Evolutionary conservation across 2,113 vertebrate species (phyloP).

Genomic region (Cichladusa arquata): DNA sequence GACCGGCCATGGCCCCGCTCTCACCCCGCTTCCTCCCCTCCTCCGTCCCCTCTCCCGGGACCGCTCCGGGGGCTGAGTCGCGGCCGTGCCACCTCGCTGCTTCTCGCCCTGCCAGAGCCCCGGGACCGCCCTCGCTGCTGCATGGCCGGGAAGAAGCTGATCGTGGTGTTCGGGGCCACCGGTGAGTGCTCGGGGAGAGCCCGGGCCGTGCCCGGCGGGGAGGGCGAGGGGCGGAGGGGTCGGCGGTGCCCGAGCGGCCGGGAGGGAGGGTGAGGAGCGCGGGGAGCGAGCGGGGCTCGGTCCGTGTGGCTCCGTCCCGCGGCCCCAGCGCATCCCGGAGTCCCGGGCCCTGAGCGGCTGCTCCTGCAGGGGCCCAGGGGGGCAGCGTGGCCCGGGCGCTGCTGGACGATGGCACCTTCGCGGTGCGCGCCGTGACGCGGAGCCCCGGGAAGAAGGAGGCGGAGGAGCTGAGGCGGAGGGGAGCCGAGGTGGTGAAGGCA

Average conservation of each 20-base stretch:
- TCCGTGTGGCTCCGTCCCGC: not conserved
- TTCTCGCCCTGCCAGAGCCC: not conserved
- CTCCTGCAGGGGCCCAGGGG: conserved; percentile 61
- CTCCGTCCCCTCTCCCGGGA: too few species aligned
- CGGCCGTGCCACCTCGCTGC: not conserved
- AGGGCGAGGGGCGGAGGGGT: not conserved
- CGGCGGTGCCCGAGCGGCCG: not conserved
- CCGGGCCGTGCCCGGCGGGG: not conserved
- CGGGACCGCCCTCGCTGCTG: not conserved
- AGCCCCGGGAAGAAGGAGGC: conserved; percentile 42
- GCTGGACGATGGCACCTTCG: conserved; percentile 63
- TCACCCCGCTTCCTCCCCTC: not conserved
- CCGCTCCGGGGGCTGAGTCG: not conserved
- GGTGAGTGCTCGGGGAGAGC: not conserved
- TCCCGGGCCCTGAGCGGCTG: not conserved
- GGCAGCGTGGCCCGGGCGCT: conserved; percentile 61
- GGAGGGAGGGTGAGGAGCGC: not conserved
- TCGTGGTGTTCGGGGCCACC: not conserved
- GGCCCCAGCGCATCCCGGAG: not conserved
- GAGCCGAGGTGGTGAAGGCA: conserved; percentile 65
- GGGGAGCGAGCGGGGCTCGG: not conserved
- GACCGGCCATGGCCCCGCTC: not conserved
- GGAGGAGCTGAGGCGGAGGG: conserved; percentile 6
- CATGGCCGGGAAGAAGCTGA: not conserved
- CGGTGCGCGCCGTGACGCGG: conserved; percentile 57